phyloP scores from a whole-genome alignment of 2,888 invertebrate genomes.

The Ophion slaviceki region DNA sequence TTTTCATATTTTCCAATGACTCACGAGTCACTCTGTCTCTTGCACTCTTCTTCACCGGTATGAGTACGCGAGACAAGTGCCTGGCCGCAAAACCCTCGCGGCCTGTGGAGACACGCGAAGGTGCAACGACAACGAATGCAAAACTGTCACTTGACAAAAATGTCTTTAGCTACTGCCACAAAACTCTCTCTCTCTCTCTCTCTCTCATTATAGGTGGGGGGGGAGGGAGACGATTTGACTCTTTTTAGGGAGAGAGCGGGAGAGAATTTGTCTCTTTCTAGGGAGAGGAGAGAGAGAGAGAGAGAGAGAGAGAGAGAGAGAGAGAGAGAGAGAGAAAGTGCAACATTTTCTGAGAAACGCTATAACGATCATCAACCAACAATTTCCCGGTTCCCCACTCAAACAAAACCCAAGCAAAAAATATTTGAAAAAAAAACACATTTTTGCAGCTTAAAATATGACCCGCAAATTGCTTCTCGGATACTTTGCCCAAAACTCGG shows the following conservation, averaged over 20 bases:
- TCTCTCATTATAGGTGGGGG: too few species aligned
- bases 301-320: background rate
- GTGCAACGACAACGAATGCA: conserved; percentile 13
- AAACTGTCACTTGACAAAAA: conserved; percentile 1
- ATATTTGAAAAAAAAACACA: background rate
- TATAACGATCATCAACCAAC: background rate
- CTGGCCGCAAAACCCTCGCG: conserved; percentile 7
- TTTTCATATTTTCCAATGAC: conserved; percentile 63
- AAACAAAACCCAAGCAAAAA: background rate
- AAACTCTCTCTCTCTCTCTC: background rate
- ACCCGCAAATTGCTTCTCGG: background rate
- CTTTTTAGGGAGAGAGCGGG: background rate
- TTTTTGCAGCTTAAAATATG: background rate
- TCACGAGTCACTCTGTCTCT: conserved; percentile 41
- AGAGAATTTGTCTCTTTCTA: background rate
- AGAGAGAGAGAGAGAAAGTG: background rate
- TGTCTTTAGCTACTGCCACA: background rate
- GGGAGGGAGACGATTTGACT: too few species aligned
- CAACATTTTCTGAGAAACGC: background rate
- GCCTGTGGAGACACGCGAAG: background rate
- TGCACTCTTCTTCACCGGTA: conserved; percentile 14
- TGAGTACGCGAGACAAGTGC: conserved; percentile 24
- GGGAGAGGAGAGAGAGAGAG: background rate
- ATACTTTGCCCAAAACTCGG: background rate
- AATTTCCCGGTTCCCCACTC: background rate